Base-by-base conservation (phyloP, 2,888 invertebrate species). In the Thumatha senex region DNA sequence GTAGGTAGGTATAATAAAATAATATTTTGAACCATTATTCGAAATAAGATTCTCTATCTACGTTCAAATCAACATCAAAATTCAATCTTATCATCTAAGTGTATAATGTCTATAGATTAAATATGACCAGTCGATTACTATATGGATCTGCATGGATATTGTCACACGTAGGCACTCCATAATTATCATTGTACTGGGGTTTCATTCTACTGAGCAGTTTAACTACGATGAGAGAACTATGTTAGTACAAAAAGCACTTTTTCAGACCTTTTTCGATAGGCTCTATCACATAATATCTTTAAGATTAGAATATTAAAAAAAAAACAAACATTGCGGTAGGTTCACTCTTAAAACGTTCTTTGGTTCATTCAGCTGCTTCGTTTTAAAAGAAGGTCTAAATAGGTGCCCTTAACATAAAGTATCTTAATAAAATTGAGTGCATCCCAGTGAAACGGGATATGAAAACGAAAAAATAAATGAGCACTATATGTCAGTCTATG, bases 151-250 rank as follows among this genome's bases (percentile, higher is more conserved):
- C 15, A 72, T 62, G 67, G 74, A 81, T 86, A 89, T 86, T 87
- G 87, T 89, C 88, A 86, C 84, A 83, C 81, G 63, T 83, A 89
- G 89, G 89, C 89, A 90, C 89, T 76, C 77, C 76, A 78, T 80
- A 76, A 72, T 68, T 69, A 61, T 74, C 73, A 70, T 82, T 82
- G 84, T 86, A 86, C 85, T 82, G 78, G 79, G 82, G 65, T 76
- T 75, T 80, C 76, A 58, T 55, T 58, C 85, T 87, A 87, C 86
- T 86, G 87, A 88, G 87, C 86, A 89, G 86, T 81, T 74, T 63
- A 71, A 72, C 84, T 85, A 86, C 78, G 67, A 65, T 70, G 72
- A 71, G 63, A 67, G 58, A 59, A 58, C 63, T 63, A 68, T 11
- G 10, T 50, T 67, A 63, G 63, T 57, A 70, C 66, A 73, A 66